Evolutionary conservation across 2,888 invertebrate genomes (phyloP).

Genomic region (Tuberolachnus salignus): DNA sequence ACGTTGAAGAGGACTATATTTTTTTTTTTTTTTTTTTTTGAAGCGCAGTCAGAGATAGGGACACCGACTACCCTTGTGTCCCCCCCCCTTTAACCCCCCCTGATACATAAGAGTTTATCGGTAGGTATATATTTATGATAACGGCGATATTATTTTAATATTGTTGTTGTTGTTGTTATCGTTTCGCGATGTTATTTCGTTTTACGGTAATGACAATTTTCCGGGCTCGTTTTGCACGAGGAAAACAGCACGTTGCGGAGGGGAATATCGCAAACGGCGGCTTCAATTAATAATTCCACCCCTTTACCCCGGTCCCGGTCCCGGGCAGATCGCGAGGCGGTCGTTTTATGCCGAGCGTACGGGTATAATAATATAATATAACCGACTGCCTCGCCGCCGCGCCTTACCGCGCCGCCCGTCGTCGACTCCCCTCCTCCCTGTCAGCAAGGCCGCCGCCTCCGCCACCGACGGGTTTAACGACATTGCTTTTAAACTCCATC

Average conservation of each 20-base stretch:
- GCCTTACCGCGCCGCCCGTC: background rate
- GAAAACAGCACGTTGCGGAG: background rate
- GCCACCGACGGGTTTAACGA: conserved; percentile 26
- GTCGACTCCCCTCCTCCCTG: background rate
- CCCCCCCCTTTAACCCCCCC: too few species aligned
- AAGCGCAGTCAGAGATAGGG: too few species aligned
- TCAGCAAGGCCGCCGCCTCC: background rate
- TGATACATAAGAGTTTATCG: too few species aligned
- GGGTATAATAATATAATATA: too few species aligned
- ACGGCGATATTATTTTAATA: background rate
- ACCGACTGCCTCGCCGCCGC: background rate
- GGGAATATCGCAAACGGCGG: conserved; percentile 27
- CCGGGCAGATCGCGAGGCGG: too few species aligned
- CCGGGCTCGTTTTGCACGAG: too few species aligned
- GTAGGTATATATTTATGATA: too few species aligned
- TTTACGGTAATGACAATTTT: background rate
- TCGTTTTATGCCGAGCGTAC: background rate
- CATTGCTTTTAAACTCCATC: conserved; percentile 48
- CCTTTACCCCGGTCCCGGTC: conserved; percentile 6
- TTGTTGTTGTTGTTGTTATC: background rate
- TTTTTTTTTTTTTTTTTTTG: too few species aligned
- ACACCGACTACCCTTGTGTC: too few species aligned
- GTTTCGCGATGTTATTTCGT: background rate
- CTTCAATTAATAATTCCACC: conserved; percentile 52
- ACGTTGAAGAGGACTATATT: too few species aligned